Evolutionary conservation across 2,797 vertebrate species (phyloP).

Genomic region (Melanotaenia trifasciata): DNA sequence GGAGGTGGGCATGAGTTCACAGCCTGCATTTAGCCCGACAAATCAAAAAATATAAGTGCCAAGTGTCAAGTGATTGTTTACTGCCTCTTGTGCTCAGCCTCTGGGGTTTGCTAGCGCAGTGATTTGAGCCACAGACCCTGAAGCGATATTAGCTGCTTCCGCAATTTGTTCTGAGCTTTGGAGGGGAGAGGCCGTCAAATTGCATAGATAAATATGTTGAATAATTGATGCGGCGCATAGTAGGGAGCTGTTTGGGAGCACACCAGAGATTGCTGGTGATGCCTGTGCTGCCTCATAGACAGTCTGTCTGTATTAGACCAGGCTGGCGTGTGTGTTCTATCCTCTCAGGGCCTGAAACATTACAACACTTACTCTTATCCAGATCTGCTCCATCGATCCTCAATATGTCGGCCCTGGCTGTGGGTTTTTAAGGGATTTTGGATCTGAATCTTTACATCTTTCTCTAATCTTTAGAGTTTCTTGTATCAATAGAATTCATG

Average conservation of each 20-base stretch:
- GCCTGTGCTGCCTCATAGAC: constrained; percentile 60
- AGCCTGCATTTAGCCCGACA: constrained; percentile 58
- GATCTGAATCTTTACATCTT: constrained; percentile 52
- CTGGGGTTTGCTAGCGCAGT: constrained; percentile 41
- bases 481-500: constrained; percentile 40
- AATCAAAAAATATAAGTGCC: constrained; percentile 66
- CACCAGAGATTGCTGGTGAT: constrained; percentile 69
- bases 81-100: constrained; percentile 64
- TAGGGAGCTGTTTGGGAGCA: constrained; percentile 75
- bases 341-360: constrained; percentile 56
- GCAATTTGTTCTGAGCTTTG: constrained; percentile 76
- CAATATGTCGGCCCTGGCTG: constrained; percentile 33
- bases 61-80: constrained; percentile 77
- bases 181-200: constrained; percentile 80
- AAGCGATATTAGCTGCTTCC: constrained; percentile 72
- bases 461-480: constrained; percentile 25
- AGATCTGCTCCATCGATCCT: constrained; percentile 66
- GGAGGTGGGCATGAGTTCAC: constrained; percentile 56
- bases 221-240: constrained; percentile 82
- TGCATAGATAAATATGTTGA: constrained; percentile 85
- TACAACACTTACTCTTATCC: constrained; percentile 58
- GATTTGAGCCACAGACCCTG: constrained; percentile 68
- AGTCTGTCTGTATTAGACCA: constrained; percentile 62
- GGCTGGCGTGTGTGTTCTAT: constrained; percentile 43
- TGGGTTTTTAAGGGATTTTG: constrained; percentile 33